A percentile compares a stretch with the other conserved stretches of the same genome.
Conservation (phyloP, 2,888 invertebrate genomes). For the Neoscelio sp. region DNA sequence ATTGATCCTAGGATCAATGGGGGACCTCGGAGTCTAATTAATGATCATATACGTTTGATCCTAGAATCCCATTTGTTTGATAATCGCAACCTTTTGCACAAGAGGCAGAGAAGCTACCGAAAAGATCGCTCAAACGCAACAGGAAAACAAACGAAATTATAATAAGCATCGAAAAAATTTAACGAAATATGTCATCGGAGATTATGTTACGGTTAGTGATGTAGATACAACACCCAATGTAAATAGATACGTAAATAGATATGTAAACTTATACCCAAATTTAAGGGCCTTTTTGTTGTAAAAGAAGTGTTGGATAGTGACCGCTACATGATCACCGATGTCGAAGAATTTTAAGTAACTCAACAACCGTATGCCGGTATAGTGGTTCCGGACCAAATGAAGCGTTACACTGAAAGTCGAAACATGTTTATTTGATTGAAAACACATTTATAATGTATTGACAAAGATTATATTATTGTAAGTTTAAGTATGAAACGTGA, state of each 20-base stretch:
- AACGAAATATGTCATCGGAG: slow-evolving; percentile 35
- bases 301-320: slow-evolving; percentile 44
- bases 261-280: slow-evolving; percentile 60
- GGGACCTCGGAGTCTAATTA: slow-evolving; percentile 61
- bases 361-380: slow-evolving; percentile 18
- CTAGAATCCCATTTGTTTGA: slow-evolving; percentile 11
- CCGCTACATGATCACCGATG: slow-evolving; percentile 31
- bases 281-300: slow-evolving; percentile 55
- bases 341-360: slow-evolving; percentile 36
- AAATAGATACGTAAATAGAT: too few relatives aligned
- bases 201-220: slow-evolving; percentile 60
- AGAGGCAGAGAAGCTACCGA: slow-evolving; percentile 42
- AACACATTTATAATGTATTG: too few relatives aligned
- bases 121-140: too few relatives aligned
- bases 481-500: too few relatives aligned
- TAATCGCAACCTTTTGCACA: slow-evolving; percentile 49
- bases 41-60: slow-evolving; percentile 51
- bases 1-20: too few relatives aligned
- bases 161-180: slow-evolving; percentile 68
- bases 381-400: slow-evolving; percentile 5
- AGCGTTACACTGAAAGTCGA: neutral
- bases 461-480: too few relatives aligned
- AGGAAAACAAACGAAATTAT: slow-evolving; percentile 71
- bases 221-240: slow-evolving; percentile 46
- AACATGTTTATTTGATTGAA: too few relatives aligned